Evolutionary conservation across 23 tunicate species (phyloP).

Genomic region (Corella eumyota): DNA sequence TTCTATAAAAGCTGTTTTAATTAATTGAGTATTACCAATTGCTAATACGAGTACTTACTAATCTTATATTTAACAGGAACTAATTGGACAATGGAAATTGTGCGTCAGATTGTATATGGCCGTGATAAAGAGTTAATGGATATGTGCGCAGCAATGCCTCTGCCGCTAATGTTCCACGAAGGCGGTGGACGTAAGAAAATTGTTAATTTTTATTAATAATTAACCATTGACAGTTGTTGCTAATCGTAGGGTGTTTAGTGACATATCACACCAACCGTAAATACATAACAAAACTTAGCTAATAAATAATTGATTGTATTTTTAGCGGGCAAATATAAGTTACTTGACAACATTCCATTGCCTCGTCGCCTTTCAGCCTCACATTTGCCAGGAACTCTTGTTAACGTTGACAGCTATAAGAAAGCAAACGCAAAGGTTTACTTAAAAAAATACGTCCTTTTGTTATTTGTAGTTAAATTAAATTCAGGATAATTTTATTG

Average conservation of each 20-base stretch:
- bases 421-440: neutral
- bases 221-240: neutral
- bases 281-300: too few species aligned
- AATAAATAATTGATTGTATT: too few species aligned
- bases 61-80: slow-evolving; percentile 42
- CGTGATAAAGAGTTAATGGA: slow-evolving; percentile 23
- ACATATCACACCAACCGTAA: neutral
- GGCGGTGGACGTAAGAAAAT: slow-evolving; percentile 57
- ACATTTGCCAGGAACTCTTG: neutral
- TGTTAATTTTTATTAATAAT: too few species aligned
- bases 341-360: neutral
- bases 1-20: too few species aligned
- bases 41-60: too few species aligned
- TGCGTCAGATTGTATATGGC: slow-evolving; percentile 34
- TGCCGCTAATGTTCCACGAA: slow-evolving; percentile 32
- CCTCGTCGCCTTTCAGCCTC: neutral
- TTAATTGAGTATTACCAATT: too few species aligned
- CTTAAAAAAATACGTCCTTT: too few species aligned
- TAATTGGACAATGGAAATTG: slow-evolving; percentile 67
- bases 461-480: too few species aligned
- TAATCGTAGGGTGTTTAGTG: neutral
- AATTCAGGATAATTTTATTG: too few species aligned
- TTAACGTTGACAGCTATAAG: neutral
- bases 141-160: slow-evolving; percentile 17
- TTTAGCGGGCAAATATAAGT: neutral